Percentiles rank a stretch among this genome's conserved stretches.
Conservation (phyloP, 1,140 invertebrate species). For the Neodiprion fabricii region DNA sequence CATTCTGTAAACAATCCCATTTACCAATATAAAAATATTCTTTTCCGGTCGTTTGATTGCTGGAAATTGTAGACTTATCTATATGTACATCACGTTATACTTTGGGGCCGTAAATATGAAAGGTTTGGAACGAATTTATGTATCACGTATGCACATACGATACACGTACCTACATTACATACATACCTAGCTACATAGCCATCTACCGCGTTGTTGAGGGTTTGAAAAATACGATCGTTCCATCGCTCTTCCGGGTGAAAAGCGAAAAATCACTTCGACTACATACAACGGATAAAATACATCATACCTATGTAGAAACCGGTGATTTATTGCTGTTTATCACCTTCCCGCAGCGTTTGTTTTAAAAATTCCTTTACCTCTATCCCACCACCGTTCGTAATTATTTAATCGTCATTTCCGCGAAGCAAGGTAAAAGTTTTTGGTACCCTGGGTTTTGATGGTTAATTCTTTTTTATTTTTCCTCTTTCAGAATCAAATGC, state of each 20-base stretch:
- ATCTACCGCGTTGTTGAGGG: background rate
- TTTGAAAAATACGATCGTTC: constrained; percentile 6
- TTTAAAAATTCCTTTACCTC: too few species aligned
- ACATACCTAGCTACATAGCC: too few species aligned
- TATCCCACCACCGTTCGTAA: too few species aligned
- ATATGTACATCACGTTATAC: background rate
- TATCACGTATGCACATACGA: too few species aligned
- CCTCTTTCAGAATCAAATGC: too few species aligned
- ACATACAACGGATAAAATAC: background rate
- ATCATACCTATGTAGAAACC: background rate
- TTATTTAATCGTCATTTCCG: too few species aligned
- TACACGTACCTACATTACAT: too few species aligned
- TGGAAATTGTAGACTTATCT: background rate
- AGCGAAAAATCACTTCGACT: background rate
- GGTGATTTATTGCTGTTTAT: background rate
- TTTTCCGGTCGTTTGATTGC: background rate
- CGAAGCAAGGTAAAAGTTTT: too few species aligned
- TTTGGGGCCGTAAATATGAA: background rate
- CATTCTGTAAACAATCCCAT: background rate
- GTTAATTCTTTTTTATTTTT: too few species aligned
- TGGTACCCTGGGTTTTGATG: too few species aligned
- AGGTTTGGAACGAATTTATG: background rate
- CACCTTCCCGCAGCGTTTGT: too few species aligned
- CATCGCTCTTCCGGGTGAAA: background rate
- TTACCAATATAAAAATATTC: background rate